Evolutionary conservation across 2,888 invertebrate species (phyloP).

Genomic region (Aspidiotus rigidus): DNA sequence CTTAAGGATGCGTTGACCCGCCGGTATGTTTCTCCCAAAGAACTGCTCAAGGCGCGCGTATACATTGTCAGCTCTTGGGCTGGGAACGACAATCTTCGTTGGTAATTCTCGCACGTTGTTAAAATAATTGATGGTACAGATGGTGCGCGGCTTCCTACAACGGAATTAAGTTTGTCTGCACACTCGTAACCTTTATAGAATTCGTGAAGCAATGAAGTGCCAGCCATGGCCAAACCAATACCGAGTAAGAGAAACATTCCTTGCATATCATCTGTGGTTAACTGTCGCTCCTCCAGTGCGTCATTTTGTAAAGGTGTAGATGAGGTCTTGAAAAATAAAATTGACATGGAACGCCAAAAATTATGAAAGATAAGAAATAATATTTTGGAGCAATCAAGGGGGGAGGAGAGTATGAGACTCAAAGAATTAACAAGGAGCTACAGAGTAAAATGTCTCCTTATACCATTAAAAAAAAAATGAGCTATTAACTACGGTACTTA

Average conservation of each 20-base stretch:
- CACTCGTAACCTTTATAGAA: constrained; percentile 41
- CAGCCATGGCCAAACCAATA: constrained; percentile 58
- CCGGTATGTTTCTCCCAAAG: neutral
- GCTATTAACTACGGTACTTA: no score
- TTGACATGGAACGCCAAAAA: neutral
- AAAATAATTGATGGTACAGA: constrained; percentile 26
- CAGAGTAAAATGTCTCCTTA: no score
- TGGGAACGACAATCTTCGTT: neutral
- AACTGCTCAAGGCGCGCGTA: neutral
- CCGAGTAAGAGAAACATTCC: constrained; percentile 70
- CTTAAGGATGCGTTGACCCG: no score
- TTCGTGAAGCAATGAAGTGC: constrained; percentile 56
- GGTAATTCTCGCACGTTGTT: constrained; percentile 7
- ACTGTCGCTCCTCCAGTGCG: constrained; percentile 54
- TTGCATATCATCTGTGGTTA: constrained; percentile 70
- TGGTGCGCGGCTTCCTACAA: neutral
- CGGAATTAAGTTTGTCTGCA: neutral
- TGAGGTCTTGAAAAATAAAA: neutral
- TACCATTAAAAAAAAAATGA: no score
- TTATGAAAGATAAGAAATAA: no score
- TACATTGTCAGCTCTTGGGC: neutral
- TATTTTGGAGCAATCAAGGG: no score
- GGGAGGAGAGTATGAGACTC: no score
- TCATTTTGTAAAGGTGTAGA: neutral
- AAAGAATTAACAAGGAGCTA: no score